A percentile compares a stretch with the other conserved stretches of the same genome.
Evolutionary conservation across 2,888 invertebrate species (phyloP).

Genomic region (Meteorus colon): DNA sequence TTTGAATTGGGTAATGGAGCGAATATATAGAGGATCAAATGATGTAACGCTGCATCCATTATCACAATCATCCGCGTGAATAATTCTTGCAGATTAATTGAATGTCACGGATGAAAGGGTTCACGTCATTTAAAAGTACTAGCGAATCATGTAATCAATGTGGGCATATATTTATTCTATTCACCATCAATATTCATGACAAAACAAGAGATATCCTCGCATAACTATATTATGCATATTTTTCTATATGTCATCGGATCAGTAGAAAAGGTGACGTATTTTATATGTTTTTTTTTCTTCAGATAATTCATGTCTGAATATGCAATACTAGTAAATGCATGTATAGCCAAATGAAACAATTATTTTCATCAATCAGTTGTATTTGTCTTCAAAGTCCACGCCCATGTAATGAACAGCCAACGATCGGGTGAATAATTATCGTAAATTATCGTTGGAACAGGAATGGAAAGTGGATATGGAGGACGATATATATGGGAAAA

Average conservation of each 20-base stretch:
- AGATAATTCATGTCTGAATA: background rate
- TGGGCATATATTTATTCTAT: background rate
- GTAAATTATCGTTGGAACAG: slow-evolving; percentile 24
- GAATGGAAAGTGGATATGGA: background rate
- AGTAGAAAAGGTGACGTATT: no score
- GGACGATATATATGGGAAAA: slow-evolving; percentile 27
- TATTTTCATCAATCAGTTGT: slow-evolving; percentile 2
- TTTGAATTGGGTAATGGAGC: background rate
- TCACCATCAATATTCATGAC: no score
- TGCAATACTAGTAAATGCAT: background rate
- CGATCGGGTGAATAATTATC: slow-evolving; percentile 15
- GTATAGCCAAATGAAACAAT: background rate
- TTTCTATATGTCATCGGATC: no score
- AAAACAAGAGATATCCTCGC: no score
- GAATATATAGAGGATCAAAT: background rate
- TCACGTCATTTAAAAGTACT: background rate
- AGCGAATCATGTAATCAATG: background rate
- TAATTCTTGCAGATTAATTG: slow-evolving; percentile 18
- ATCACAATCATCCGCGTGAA: background rate
- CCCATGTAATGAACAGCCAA: background rate
- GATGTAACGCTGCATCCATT: background rate
- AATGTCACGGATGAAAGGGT: slow-evolving; percentile 17
- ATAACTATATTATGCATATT: no score
- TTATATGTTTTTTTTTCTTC: background rate
- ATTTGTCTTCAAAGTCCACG: background rate